phyloP scores from a whole-genome alignment of 2,888 invertebrate species.

The Drosophila paramelanica region DNA sequence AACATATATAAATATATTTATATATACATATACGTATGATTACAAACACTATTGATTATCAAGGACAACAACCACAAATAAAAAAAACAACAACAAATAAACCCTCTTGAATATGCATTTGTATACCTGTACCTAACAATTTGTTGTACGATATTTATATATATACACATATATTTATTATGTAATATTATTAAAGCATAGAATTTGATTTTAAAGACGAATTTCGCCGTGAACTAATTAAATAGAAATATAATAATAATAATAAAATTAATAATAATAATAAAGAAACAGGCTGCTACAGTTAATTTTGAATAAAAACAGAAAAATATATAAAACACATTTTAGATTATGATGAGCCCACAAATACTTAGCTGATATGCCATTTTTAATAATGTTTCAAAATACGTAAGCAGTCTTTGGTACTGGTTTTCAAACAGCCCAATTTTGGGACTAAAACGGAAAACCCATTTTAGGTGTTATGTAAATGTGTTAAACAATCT shows the following conservation, averaged over 20 bases:
- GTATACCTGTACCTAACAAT: constrained; percentile 36
- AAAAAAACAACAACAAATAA: constrained; percentile 15
- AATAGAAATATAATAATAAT: constrained; percentile 9
- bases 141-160: constrained; percentile 42
- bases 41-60: constrained; percentile 1
- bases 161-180: constrained; percentile 42
- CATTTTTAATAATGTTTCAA: constrained; percentile 21
- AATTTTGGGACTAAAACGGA: background rate
- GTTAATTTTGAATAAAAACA: constrained; percentile 15
- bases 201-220: constrained; percentile 41
- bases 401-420: constrained; percentile 20
- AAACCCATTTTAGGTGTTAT: constrained; percentile 27
- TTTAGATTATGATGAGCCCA: constrained; percentile 6
- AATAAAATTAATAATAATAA: constrained; percentile 11
- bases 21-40: background rate
- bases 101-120: constrained; percentile 52
- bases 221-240: constrained; percentile 44
- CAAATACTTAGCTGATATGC: constrained; percentile 11
- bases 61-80: constrained; percentile 7
- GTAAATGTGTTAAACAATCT: constrained; percentile 60
- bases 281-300: constrained; percentile 37
- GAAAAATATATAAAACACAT: background rate
- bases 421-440: background rate
- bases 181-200: constrained; percentile 29
- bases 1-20: no score